Evolutionary conservation across 2,888 invertebrate species (phyloP).

Genomic region (Drosophila birchii): DNA sequence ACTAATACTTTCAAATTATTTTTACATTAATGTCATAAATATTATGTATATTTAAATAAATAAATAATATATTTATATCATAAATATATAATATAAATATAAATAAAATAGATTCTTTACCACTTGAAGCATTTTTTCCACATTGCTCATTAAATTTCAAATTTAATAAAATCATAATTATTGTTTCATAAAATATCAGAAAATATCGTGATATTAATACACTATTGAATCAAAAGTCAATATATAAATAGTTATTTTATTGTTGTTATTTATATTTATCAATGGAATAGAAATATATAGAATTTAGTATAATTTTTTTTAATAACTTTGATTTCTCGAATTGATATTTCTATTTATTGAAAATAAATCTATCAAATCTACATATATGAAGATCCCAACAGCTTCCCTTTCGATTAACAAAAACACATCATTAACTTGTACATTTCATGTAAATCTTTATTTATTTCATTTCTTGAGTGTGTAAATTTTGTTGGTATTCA

Average conservation of each 20-base stretch:
- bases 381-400: neutral
- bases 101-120: neutral
- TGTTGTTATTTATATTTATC: too few relatives aligned
- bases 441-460: conserved; percentile 76
- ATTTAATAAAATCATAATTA: neutral
- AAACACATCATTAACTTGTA: conserved; percentile 41
- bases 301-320: too few relatives aligned
- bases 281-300: too few relatives aligned
- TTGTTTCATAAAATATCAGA: neutral
- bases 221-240: neutral
- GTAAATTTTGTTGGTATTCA: conserved; percentile 67
- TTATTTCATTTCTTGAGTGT: conserved; percentile 58
- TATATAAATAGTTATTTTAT: too few relatives aligned
- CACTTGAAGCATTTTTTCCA: too few relatives aligned
- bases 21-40: too few relatives aligned
- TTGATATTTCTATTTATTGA: too few relatives aligned
- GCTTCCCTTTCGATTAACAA: neutral
- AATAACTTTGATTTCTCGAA: too few relatives aligned
- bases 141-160: neutral
- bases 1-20: too few relatives aligned
- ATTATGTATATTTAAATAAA: too few relatives aligned
- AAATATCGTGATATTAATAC: neutral
- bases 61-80: too few relatives aligned
- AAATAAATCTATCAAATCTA: too few relatives aligned
- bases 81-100: neutral